Evolutionary conservation across 2,113 vertebrate genomes (phyloP).

Genomic region (Atherinomorus stipes): DNA sequence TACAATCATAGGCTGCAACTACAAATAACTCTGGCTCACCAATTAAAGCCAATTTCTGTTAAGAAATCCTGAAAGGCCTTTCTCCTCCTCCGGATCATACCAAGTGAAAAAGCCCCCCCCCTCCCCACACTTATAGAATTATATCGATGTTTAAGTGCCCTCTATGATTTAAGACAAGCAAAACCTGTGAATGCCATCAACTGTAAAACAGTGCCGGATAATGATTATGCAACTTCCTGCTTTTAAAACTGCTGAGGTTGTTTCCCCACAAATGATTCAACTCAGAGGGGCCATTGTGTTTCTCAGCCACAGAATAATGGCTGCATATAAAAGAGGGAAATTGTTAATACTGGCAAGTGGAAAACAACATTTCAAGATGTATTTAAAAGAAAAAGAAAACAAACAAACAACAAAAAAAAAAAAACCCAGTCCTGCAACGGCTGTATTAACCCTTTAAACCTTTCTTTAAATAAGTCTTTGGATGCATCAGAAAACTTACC

Average conservation of each 20-base stretch:
- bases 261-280: not conserved
- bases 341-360: not conserved
- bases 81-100: no score
- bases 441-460: no score
- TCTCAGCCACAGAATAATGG: not conserved
- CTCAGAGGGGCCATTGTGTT: not conserved
- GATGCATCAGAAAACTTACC: constrained; percentile 42
- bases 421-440: no score
- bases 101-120: no score
- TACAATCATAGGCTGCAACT: no score
- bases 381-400: no score
- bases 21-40: no score
- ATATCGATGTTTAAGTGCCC: rapidly evolving
- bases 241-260: constrained; percentile 43
- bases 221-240: constrained; percentile 60
- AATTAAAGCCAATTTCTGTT: not conserved
- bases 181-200: not conserved
- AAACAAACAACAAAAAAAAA: not conserved
- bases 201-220: constrained; percentile 13
- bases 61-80: no score
- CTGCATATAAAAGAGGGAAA: not conserved
- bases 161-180: not conserved
- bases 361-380: not conserved
- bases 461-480: not conserved
- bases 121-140: not conserved